A percentile compares a stretch with the other conserved stretches of the same genome.
These are phyloP conservation scores for Clarias gariepinus DNA, from an alignment of 2,113 vertebrate genomes.

Conservation along the genomic window DNA sequence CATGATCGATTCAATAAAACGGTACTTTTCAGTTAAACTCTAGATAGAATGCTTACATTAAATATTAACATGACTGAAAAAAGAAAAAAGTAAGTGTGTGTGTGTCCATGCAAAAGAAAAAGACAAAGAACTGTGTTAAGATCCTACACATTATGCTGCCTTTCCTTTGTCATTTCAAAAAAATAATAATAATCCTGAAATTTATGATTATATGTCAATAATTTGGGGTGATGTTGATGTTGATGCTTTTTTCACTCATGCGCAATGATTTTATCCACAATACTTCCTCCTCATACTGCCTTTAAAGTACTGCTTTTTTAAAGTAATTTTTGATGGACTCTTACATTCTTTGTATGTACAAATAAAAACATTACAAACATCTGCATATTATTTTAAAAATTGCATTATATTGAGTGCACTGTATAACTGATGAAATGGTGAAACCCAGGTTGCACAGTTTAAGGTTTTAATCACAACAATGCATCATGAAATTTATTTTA, in stretches of 20 bases:
- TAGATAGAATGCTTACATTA: slow-evolving; percentile 76
- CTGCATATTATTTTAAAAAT: neutral
- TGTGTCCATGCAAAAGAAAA: neutral
- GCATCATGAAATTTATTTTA: no score
- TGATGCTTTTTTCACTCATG: neutral
- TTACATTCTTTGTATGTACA: neutral
- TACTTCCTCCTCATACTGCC: neutral
- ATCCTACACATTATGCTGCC: neutral
- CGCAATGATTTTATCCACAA: neutral
- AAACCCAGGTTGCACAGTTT: no score
- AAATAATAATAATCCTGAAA: neutral
- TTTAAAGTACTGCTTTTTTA: no score
- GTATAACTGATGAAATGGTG: no score
- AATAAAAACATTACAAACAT: neutral
- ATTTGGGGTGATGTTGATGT: neutral
- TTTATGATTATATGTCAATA: neutral
- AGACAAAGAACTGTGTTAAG: neutral
- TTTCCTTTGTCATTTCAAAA: neutral
- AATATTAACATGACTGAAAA: slow-evolving; percentile 68
- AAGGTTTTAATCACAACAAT: no score
- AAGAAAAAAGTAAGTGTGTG: neutral
- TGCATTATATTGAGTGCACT: no score
- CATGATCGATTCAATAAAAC: slow-evolving; percentile 83
- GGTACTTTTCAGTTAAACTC: slow-evolving; percentile 82
- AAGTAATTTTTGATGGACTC: neutral